Percentiles rank a stretch among this genome's conserved stretches.
Conservation (phyloP, 2,888 invertebrate species). For the Ochropleura plecta region DNA sequence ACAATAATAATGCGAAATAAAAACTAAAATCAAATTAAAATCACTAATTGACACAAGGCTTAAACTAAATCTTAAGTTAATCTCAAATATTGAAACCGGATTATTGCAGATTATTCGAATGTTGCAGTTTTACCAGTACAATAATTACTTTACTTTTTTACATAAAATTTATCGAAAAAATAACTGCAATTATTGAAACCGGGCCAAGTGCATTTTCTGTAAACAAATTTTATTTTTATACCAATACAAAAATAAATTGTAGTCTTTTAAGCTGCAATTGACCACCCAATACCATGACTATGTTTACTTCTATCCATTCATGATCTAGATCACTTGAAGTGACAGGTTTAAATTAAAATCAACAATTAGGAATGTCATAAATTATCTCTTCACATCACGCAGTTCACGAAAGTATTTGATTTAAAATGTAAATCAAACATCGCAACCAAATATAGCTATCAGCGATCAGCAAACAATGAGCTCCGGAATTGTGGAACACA, state of each 20-base stretch:
- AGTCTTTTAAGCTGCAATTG: background rate
- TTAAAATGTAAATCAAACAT: slow-evolving; percentile 21
- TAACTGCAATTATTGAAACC: background rate
- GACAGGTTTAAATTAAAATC: slow-evolving; percentile 20
- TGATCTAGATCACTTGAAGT: background rate
- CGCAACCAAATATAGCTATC: slow-evolving; percentile 4
- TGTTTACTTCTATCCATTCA: background rate
- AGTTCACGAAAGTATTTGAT: slow-evolving; percentile 11
- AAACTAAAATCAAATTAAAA: too few relatives aligned
- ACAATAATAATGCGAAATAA: background rate
- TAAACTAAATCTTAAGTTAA: background rate
- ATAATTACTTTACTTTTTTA: background rate
- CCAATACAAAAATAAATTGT: background rate
- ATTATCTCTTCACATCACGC: slow-evolving; percentile 10
- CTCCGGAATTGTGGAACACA: slow-evolving; percentile 8
- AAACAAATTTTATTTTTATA: background rate
- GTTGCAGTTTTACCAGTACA: background rate
- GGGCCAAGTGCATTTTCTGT: background rate
- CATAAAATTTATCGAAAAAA: background rate
- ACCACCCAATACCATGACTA: background rate
- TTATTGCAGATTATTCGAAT: background rate
- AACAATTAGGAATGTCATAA: slow-evolving; percentile 11
- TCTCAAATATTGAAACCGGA: background rate
- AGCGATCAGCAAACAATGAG: slow-evolving; percentile 6
- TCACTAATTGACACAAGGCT: background rate